phyloP scores from a whole-genome alignment of 2,888 invertebrate species.

The Serrognathus titanus region DNA sequence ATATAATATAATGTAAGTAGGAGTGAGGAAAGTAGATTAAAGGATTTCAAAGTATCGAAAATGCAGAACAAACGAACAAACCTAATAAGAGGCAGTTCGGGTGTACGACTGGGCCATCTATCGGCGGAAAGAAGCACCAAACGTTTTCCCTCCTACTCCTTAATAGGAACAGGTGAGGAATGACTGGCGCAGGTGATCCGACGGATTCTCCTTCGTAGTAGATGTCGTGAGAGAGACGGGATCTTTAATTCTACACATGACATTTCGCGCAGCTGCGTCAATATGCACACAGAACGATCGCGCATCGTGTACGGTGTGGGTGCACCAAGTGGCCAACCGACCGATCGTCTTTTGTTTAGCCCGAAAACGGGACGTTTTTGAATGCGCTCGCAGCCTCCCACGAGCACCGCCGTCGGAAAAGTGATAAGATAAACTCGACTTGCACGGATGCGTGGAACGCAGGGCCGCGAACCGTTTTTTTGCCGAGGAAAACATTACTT shows the following conservation, averaged over 20 bases:
- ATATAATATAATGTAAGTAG: too few relatives aligned
- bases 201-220: too few relatives aligned
- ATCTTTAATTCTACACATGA: slow-evolving; percentile 41
- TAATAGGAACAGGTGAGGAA: slow-evolving; percentile 1
- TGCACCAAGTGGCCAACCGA: slow-evolving; percentile 24
- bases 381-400: not conserved
- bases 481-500: not conserved
- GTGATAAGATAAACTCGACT: slow-evolving; percentile 1
- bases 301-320: slow-evolving; percentile 28
- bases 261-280: slow-evolving; percentile 25
- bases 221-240: not conserved
- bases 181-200: too few relatives aligned
- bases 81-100: too few relatives aligned
- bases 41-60: too few relatives aligned
- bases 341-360: slow-evolving; percentile 9
- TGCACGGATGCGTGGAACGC: not conserved
- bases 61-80: too few relatives aligned
- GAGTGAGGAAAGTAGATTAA: too few relatives aligned
- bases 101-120: slow-evolving; percentile 2
- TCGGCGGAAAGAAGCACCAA: not conserved
- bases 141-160: not conserved
- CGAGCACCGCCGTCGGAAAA: not conserved
- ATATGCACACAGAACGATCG: slow-evolving; percentile 16
- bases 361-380: not conserved
- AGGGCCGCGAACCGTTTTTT: not conserved